Base-by-base conservation (phyloP, 2,113 vertebrate genomes). In the Callospermophilus lateralis region DNA sequence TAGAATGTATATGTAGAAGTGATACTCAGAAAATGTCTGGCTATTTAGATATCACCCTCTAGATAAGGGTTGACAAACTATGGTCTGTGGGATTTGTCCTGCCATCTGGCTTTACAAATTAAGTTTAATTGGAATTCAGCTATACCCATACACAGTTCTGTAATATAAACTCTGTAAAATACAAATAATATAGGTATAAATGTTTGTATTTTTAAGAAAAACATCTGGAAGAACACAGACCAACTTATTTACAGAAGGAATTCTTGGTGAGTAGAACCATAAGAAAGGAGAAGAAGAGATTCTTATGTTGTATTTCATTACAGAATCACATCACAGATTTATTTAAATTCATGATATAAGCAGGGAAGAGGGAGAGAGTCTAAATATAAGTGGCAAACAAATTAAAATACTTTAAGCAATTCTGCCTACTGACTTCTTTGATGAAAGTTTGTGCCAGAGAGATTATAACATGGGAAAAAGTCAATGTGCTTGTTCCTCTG, bases 161-260 rank as follows among this genome's bases (percentile, higher is more conserved):
- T 81, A 94, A 4, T 78, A 79, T 65, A 85, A 92, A 51, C 20
- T 73, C 19, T 67, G 3, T 76, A 93, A 45, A 53, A 77, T 30
- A 19, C 26, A 58, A 9, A 70, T 42, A 74, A 89, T 20, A 37
- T 89, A 89, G 73, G 17, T 34, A 42, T 72, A 58, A 53, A 86
- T 73, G 7, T 79, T 37, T 92, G 4, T 84, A 45, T 42, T 34
- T 61, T 15, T 6, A 85, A 92, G n/a, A 92, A 85, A 92, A 94
- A 70, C 53, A 86, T 61, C 84, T 84, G 55, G 42, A 89, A 95
- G 28, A 20, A 63, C 24, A 87, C 0, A 81, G 32, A 16, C 58
- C 61, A 97, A 89, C 32, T 92, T 89, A n/a, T 45, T 58, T 95
- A 89, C 15, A 84, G 48, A 83, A 91, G 42, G 63, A 89, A 79